phyloP scores from a whole-genome alignment of 2,888 invertebrate genomes.

The Pasiphila rectangulata region DNA sequence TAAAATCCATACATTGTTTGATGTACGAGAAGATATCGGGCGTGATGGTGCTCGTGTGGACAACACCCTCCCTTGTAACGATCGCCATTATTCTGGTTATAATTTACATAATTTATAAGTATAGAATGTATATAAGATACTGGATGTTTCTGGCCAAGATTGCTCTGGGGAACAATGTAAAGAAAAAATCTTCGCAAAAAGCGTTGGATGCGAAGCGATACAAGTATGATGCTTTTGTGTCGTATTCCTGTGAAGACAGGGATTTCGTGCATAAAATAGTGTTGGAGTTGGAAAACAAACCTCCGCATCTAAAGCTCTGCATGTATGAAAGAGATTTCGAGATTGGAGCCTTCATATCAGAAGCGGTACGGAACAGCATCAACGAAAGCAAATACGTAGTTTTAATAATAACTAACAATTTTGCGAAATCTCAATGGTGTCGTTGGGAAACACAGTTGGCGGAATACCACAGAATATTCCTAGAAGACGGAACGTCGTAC shows the following conservation, averaged over 20 bases:
- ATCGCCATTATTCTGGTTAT: constrained; percentile 52
- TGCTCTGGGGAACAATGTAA: constrained; percentile 67
- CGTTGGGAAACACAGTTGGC: constrained; percentile 86
- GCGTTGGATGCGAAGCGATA: constrained; percentile 49
- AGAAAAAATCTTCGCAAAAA: constrained; percentile 42
- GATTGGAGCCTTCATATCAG: constrained; percentile 83
- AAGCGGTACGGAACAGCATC: constrained; percentile 84
- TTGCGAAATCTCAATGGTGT: constrained; percentile 87
- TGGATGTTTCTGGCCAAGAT: constrained; percentile 80
- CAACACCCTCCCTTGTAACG: constrained; percentile 62
- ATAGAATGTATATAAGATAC: constrained; percentile 75
- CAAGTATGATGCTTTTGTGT: constrained; percentile 82
- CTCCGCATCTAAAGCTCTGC: constrained; percentile 83
- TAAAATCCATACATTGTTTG: constrained; percentile 60
- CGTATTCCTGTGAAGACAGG: constrained; percentile 82
- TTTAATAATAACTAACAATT: constrained; percentile 84
- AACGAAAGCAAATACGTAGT: constrained; percentile 83
- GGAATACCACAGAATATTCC: constrained; percentile 82
- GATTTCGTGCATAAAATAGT: constrained; percentile 83
- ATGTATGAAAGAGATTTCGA: constrained; percentile 86
- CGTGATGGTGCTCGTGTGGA: constrained; percentile 64
- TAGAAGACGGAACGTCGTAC: constrained; percentile 78
- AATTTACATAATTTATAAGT: constrained; percentile 55
- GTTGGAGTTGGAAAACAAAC: constrained; percentile 79
- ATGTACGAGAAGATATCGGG: constrained; percentile 65